Evolutionary conservation across 35 echinoderm and acorn worm species (phyloP), one percentile per base, ranked within the genome.

Genomic region (Apostichopus californicus): DNA sequence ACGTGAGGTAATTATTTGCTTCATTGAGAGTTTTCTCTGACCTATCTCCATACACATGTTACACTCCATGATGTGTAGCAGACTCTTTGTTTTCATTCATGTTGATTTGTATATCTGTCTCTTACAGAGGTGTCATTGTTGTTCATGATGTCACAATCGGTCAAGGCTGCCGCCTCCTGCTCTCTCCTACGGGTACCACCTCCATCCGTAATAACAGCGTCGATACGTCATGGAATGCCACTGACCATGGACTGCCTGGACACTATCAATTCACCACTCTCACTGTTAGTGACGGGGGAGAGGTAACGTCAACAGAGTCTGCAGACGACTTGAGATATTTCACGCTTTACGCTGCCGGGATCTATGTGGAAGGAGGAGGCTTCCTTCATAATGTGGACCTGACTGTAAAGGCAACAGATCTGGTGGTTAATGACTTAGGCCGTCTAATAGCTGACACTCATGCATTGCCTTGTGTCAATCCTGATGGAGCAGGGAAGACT

Each of bases 191-290:
- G 65, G 96, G 96, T 54, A 93, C 91, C 46, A 95, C 96, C 5
- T 55, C 94, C 56, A 87, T 95, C 54, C 92, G 93, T 14, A 86
- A 88, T 66, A 92, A 98, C 57, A 82, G 86, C 24, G 17, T 94
- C 0, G 88, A 95, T 17, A 92, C 94, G 5, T 86, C 81, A 20
- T 15, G 95, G 7, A 94, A 93, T 34, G 58, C 90, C 28, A 66
- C 78, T 46, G 56, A 24, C 14, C 85, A 90, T 18, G 63, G 24
- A 28, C 60, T 92, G 53, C 93, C 93, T 5, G 96, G 94, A 17
- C 93, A 98, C 81, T 98, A 93, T 70, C 92, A 92, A 8, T 98
- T 98, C 78, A 94, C 93, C 13, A 79, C 92, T 59, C 92, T 98
- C 70, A 95, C 83, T 20, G 75, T 98, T 10, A 64, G 87, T 34